phyloP scores from a whole-genome alignment of 2,888 invertebrate species.

The Morinoia aosen region DNA sequence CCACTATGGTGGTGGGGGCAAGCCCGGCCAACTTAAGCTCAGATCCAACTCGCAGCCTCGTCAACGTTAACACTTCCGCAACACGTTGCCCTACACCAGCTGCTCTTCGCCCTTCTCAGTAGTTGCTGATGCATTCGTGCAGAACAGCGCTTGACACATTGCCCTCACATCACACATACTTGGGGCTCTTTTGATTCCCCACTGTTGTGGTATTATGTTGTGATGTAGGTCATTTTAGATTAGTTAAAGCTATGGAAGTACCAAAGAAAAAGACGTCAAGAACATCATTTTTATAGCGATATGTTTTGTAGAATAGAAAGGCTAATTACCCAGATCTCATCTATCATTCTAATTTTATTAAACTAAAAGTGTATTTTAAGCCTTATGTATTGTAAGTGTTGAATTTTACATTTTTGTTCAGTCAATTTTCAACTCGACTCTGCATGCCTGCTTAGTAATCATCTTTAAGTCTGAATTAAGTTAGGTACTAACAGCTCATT shows the following conservation, averaged over 20 bases:
- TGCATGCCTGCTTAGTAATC: too few species aligned
- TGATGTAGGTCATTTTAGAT: not conserved
- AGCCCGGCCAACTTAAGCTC: not conserved
- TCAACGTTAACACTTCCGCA: not conserved
- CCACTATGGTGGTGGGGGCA: not conserved
- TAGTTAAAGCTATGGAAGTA: too few species aligned
- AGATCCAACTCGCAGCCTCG: not conserved
- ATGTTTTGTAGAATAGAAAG: not conserved
- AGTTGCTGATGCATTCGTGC: not conserved
- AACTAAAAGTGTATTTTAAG: too few species aligned
- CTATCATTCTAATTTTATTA: not conserved
- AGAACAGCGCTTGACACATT: not conserved
- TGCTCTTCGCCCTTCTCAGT: not conserved
- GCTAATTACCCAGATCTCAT: not conserved
- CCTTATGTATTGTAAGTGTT: too few species aligned
- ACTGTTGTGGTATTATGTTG: not conserved
- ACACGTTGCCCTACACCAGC: not conserved
- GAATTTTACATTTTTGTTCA: too few species aligned
- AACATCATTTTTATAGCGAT: not conserved
- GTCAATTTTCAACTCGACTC: too few species aligned
- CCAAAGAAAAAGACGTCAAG: not conserved
- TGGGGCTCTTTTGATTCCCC: not conserved
- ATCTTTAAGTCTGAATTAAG: too few species aligned
- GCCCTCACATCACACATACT: not conserved
- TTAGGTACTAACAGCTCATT: too few species aligned